Percentiles rank a stretch among this genome's conserved stretches.
Evolutionary conservation across 2,113 vertebrate genomes (phyloP).

Genomic region (Notechis scutatus): DNA sequence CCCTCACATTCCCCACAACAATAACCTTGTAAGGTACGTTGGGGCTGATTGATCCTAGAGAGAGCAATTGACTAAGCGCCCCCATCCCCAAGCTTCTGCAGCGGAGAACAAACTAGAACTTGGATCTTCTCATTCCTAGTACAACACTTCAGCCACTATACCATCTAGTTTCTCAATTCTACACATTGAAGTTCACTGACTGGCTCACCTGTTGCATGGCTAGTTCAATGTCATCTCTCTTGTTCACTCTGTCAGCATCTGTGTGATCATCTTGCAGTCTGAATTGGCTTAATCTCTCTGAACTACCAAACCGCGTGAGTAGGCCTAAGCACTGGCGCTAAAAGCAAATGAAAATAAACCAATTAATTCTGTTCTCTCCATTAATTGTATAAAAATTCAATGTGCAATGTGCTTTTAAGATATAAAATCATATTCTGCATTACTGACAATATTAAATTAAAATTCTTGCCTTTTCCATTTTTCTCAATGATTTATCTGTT

Average conservation of each 20-base stretch:
- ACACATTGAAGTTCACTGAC: neutral
- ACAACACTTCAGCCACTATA: neutral
- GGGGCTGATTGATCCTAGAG: neutral
- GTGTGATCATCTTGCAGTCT: constrained; percentile 82
- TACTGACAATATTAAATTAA: neutral
- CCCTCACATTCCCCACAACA: neutral
- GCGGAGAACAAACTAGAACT: neutral
- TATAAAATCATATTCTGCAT: neutral
- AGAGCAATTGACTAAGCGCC: neutral
- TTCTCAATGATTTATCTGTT: neutral
- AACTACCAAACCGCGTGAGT: constrained; percentile 86
- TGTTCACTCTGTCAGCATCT: constrained; percentile 81
- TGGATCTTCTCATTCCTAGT: neutral
- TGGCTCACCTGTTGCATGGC: constrained; percentile 88
- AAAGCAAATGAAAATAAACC: neutral
- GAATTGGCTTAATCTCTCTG: constrained; percentile 83
- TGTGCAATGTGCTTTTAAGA: neutral
- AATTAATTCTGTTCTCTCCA: neutral
- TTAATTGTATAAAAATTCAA: neutral
- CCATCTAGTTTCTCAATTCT: neutral
- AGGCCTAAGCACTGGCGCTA: constrained; percentile 90
- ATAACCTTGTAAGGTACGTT: neutral
- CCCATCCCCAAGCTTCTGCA: neutral
- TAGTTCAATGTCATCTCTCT: constrained; percentile 85
- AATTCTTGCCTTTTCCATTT: neutral